Base-by-base conservation (phyloP, 2,113 vertebrate genomes). In the Odontesthes bonariensis region DNA sequence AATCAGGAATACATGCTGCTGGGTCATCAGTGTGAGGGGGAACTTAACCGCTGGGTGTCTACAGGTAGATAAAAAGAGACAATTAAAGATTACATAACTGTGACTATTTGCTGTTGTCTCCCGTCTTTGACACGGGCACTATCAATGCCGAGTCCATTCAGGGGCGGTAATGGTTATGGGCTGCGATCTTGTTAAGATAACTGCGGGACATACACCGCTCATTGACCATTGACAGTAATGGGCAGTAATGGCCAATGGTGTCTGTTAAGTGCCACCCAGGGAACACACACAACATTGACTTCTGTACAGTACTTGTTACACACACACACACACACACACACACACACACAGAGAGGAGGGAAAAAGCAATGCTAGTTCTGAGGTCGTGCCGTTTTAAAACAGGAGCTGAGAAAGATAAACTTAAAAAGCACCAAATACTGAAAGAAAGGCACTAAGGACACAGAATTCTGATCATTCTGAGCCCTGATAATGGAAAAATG, bases 181-280 rank as follows among this genome's bases (percentile, higher is more conserved):
- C 75, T 44, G 69, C 40, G 8, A 79, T 86, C 83, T 86, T 60
- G 84, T 84, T 86, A 84, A 63, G 75, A 82, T 85, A 61, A 83
- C 77, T 55, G 82, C 46, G 19, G 69, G 67, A 86, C 79, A 79
- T 67, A 66, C 69, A 73, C 63, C 75, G 82, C 56, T 47, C 86
- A 67, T 75, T 81, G 86, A 82, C 81, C 86, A 62, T 19, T 73
- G 76, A 85, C 85, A 81, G 84, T 85, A 87, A 89, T 84, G 81
- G 79, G 58, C 84, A 82, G 69, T 89, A 79, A 86, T 58, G 75
- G 75, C 51, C 88, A 78, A 74, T 79, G 62, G 83, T 81, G 77
- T 82, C 55, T 51, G 78, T 79, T 79, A 75, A 86, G 79, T 66
- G 42, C 64, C 79, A 79, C 78, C 77, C 75, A 62, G 83, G 77